phyloP scores from a whole-genome alignment of 2,797 vertebrate genomes.

The Dicrostonyx torquatus region DNA sequence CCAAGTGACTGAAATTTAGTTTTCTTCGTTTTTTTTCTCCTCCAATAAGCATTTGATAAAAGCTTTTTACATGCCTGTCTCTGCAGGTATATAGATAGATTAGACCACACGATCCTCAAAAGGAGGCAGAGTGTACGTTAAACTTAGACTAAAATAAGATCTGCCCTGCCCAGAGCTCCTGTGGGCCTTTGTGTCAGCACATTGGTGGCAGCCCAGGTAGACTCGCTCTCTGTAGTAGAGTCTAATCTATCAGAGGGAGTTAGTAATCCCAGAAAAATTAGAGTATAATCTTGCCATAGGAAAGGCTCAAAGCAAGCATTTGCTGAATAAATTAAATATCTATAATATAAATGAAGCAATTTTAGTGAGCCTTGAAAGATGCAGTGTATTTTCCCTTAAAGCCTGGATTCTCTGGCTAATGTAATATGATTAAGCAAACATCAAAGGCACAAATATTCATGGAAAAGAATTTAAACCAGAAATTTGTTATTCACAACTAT shows the following conservation, averaged over 20 bases:
- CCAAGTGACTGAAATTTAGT: neutral
- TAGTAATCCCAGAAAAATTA: neutral
- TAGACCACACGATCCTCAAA: neutral
- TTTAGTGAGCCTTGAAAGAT: neutral
- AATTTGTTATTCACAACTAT: neutral
- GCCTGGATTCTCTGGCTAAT: neutral
- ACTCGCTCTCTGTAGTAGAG: neutral
- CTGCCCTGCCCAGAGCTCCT: neutral
- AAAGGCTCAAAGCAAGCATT: neutral
- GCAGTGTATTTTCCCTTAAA: neutral
- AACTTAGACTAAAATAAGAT: neutral
- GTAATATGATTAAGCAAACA: neutral
- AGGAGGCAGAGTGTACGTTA: neutral
- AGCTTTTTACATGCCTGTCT: neutral
- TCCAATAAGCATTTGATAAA: neutral
- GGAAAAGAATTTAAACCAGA: neutral
- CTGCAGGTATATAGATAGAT: neutral
- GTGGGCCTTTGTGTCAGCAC: neutral
- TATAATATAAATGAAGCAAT: neutral
- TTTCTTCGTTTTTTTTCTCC: neutral
- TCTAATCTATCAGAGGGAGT: neutral
- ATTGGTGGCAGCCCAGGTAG: neutral
- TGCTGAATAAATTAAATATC: conserved; percentile 5
- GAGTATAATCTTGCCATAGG: neutral
- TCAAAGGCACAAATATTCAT: neutral